Conservation (phyloP, 1,140 invertebrate genomes). For the Drosophila novamexicana region DNA sequence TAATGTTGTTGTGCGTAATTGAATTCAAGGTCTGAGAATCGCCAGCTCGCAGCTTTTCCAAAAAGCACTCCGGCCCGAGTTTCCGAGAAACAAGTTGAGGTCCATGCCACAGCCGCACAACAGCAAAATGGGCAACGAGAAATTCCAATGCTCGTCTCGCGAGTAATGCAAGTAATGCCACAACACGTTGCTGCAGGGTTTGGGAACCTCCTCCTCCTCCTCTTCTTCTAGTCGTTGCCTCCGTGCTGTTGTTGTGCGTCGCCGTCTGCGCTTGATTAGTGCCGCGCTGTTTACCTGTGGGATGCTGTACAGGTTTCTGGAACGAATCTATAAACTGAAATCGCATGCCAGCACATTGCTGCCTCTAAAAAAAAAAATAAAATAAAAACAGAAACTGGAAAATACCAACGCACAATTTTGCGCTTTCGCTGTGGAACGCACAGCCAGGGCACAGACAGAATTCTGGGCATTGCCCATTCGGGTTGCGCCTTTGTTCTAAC, state of each 20-base stretch:
- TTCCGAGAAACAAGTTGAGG: slow-evolving; percentile 78
- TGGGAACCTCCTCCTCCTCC: slow-evolving; percentile 9
- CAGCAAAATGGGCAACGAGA: slow-evolving; percentile 49
- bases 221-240: slow-evolving; percentile 13
- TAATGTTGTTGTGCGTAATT: slow-evolving; percentile 47
- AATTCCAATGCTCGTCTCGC: slow-evolving; percentile 62
- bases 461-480: slow-evolving; percentile 22
- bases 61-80: slow-evolving; percentile 62
- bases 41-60: slow-evolving; percentile 38
- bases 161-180: slow-evolving; percentile 66
- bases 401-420: slow-evolving; percentile 74
- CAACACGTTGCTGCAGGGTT: slow-evolving; percentile 5
- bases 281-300: slow-evolving; percentile 75
- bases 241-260: slow-evolving; percentile 2
- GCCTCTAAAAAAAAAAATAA: slow-evolving; percentile 3
- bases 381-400: slow-evolving; percentile 45
- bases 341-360: slow-evolving; percentile 53
- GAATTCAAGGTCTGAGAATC: slow-evolving; percentile 56
- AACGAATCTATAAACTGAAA: slow-evolving; percentile 79
- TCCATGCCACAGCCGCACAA: slow-evolving; percentile 27
- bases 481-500: slow-evolving; percentile 57
- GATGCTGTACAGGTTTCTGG: slow-evolving; percentile 74
- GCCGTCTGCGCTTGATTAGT: slow-evolving; percentile 67
- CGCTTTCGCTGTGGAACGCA: slow-evolving; percentile 47
- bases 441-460: neutral